Base-by-base conservation (phyloP, 2,888 invertebrate genomes). In the Heterodera filipjevi region DNA sequence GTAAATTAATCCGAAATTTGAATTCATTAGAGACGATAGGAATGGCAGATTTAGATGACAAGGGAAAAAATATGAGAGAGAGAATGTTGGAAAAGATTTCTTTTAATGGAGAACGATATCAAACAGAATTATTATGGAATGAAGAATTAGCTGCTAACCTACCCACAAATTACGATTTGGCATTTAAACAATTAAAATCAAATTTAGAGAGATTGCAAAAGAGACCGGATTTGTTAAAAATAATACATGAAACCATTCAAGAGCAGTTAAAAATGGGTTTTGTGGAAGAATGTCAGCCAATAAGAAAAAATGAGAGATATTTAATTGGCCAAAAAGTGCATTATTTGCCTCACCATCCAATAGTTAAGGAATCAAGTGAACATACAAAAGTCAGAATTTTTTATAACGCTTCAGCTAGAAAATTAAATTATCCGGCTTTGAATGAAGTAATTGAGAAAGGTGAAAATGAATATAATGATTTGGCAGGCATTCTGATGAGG, bases 391-490 rank as follows among this genome's bases (percentile, higher is more conserved):
- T 71, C 2, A 3, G 71, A 10, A 71, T 71, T 71, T 27, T 71
- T 3, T 44, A 44, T 6, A 46, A 71, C 30, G 71, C 71, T 6
- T 44, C 44, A n/a, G 71, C 71, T 2, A 39, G 27, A 44, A 27
- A 39, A n/a, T 27, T n/a, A 27, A 46, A 46, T 30, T 30, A 27
- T 10, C 73, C 39, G 10, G 14, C 73, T 12, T 46, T 73, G 14
- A 73, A 73, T 44, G 73, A 73, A 33, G 49, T 49, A 12, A 32
- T 73, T 2, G 32, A 73, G 19, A 16, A 59, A 10, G 73, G 73
- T 8, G 35, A 33, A 3, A 59, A 32, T 19, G 22, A 35, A 44
- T n/a, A 35, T 30, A 49, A 49, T 14, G 44, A 73, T 3, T 44
- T 73, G 32, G 73, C 59, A 33, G 73, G 73, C 2, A 59, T 73